Percentiles rank a stretch among this genome's conserved stretches.
Conservation (phyloP, 2,113 vertebrate genomes). For the Tonatia bakeri region DNA sequence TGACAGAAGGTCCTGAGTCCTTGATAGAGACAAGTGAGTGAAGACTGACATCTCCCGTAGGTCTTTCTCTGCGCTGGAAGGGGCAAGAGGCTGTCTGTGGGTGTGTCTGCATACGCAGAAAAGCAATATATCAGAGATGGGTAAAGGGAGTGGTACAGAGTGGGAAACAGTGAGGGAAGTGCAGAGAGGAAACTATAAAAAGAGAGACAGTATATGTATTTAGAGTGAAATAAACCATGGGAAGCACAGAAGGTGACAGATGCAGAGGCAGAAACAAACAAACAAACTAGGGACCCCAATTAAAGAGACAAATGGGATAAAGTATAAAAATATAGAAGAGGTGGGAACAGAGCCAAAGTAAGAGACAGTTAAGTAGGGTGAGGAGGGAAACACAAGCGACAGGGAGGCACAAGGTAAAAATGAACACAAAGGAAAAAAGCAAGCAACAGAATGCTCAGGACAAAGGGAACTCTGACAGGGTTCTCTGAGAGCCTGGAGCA, state of each 20-base stretch:
- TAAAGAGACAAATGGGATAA: slow-evolving; percentile 45
- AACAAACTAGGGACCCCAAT: slow-evolving; percentile 40
- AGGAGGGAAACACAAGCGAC: neutral
- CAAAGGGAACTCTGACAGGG: neutral
- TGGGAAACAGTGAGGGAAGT: neutral
- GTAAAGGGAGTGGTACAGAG: neutral
- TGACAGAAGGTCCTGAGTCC: neutral
- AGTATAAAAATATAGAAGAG: slow-evolving; percentile 49
- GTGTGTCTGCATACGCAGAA: neutral
- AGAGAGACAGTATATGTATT: neutral
- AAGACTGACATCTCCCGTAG: neutral
- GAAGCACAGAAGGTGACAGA: slow-evolving; percentile 51
- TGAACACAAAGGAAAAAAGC: neutral
- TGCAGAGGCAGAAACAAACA: slow-evolving; percentile 59
- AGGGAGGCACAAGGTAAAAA: neutral
- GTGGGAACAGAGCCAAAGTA: slow-evolving; percentile 31
- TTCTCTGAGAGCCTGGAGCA: neutral
- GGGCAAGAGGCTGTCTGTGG: neutral
- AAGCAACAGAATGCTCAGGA: neutral
- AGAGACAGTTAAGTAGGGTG: neutral
- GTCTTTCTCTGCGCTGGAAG: neutral
- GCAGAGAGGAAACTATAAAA: neutral
- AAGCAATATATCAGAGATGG: neutral
- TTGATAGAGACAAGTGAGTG: neutral
- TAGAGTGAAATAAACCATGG: slow-evolving; percentile 32